Percentiles rank a stretch among this genome's conserved stretches.
Evolutionary conservation across 92 coral and sea anemone genomes (phyloP).

Genomic region (Ricordea florida): DNA sequence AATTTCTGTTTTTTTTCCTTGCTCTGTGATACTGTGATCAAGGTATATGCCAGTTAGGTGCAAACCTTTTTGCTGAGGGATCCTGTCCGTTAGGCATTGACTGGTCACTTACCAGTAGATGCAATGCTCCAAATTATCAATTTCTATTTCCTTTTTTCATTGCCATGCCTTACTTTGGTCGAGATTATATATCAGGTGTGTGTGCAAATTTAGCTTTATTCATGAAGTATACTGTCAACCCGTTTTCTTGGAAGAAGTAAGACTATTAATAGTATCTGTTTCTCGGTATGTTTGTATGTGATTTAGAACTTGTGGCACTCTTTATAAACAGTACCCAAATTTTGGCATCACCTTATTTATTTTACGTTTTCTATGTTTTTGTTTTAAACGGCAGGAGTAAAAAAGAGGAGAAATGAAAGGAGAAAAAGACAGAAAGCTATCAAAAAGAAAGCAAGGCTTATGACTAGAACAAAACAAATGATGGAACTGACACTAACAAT

Average conservation of each 20-base stretch:
- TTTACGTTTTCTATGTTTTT: constrained; percentile 5
- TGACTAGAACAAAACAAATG: constrained; percentile 3
- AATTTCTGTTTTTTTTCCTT: no score
- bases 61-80: neutral
- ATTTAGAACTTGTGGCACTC: neutral
- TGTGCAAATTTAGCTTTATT: neutral
- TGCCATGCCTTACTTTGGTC: neutral
- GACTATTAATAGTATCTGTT: neutral
- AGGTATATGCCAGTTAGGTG: constrained; percentile 12
- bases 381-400: constrained; percentile 20
- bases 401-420: constrained; percentile 1
- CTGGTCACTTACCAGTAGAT: neutral
- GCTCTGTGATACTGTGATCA: no score
- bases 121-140: neutral
- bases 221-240: neutral
- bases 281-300: neutral
- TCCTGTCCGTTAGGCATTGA: neutral
- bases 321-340: neutral
- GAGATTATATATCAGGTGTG: neutral
- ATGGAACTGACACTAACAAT: neutral
- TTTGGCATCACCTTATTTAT: neutral
- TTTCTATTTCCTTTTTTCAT: neutral
- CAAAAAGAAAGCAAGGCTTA: neutral
- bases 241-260: neutral
- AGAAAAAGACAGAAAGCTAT: constrained; percentile 28